These are phyloP conservation scores for Leptobrachium leishanense DNA, from an alignment of 2,113 vertebrate genomes.

Conservation along the genomic window DNA sequence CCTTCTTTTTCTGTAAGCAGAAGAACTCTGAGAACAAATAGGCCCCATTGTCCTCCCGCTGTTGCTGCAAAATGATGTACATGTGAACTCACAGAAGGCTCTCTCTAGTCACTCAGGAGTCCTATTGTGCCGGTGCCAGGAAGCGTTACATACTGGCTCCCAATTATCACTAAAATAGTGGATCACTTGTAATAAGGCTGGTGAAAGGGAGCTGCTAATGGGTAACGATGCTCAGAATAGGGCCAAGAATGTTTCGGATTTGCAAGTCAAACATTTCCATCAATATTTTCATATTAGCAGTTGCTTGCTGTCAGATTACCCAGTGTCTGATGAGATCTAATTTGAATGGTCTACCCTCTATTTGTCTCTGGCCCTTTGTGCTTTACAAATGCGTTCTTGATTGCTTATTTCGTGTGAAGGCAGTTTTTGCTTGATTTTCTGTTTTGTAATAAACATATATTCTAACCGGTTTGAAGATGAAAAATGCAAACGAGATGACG, in stretches of 20 bases:
- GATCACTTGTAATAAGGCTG: too few relatives aligned
- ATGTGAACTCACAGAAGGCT: too few relatives aligned
- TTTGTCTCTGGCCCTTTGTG: conserved; percentile 37
- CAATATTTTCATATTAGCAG: conserved; percentile 38
- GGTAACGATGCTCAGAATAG: too few relatives aligned
- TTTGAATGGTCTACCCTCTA: conserved; percentile 38
- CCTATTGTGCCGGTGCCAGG: too few relatives aligned
- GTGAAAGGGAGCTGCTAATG: too few relatives aligned
- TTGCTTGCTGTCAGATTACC: conserved; percentile 44
- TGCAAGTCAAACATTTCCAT: conserved; percentile 13
- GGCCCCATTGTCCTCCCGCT: too few relatives aligned
- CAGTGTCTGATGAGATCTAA: conserved; percentile 43
- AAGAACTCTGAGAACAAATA: too few relatives aligned
- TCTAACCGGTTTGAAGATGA: conserved; percentile 44
- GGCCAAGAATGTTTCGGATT: conserved; percentile 8
- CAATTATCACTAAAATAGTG: too few relatives aligned
- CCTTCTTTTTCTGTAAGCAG: too few relatives aligned
- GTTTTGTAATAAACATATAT: conserved; percentile 40
- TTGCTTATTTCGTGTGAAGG: conserved; percentile 16
- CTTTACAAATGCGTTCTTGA: conserved; percentile 38
- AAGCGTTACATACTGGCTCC: too few relatives aligned
- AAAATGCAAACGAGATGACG: conserved; percentile 57
- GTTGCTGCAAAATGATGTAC: too few relatives aligned
- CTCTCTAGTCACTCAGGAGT: too few relatives aligned
- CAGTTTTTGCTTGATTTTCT: conserved; percentile 35